Base-by-base conservation (phyloP, 1,140 invertebrate genomes). In the Contarinia nasturtii region DNA sequence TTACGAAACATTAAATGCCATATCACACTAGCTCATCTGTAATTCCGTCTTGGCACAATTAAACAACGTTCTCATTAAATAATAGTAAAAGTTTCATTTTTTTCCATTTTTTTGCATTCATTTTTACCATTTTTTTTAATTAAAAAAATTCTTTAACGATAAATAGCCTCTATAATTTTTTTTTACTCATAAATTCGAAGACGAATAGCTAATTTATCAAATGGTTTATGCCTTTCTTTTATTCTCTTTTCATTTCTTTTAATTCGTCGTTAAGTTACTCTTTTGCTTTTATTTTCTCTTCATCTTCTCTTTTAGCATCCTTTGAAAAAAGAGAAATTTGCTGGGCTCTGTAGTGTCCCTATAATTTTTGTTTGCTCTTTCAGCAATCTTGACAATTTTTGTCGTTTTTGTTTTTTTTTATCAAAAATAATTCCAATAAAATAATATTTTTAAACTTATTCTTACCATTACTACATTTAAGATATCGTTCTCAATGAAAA, bases 91-190 rank as follows among this genome's bases (percentile, higher is more conserved):
- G 5, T 18, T 43, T 43, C 18, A 43, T 18, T 43, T 43, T 43
- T 43, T 20, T 38, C 12, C 12, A 38, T 43, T 43, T 43, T 12
- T 43, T 43, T 43, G n/a, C 20, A 12, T 19, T 3, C 27, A 27
- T 27, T 27, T 27, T 27, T 27, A 27, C 27, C 27, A 27, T 43
- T 43, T 41, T 41, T 18, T 43, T 43, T 43, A 18, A 43, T 18
- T 20, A 20, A 18, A 10, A n/a, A 43, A 19, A 5, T 18, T 43
- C 5, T 43, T 43, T 18, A 43, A 43, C 41, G 41, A 43, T 43
- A 43, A 18, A 43, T 43, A 43, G 41, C 41, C 41, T 43, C 41
- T 43, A 43, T 43, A 43, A 43, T 43, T 43, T 20, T 12, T 10
- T 36, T 36, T 40, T 40, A 40, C 14, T 43, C 18, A 20, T 20